These are phyloP conservation scores for Upupa epops DNA, from an alignment of 2,113 vertebrate species.

Conservation along the genomic window DNA sequence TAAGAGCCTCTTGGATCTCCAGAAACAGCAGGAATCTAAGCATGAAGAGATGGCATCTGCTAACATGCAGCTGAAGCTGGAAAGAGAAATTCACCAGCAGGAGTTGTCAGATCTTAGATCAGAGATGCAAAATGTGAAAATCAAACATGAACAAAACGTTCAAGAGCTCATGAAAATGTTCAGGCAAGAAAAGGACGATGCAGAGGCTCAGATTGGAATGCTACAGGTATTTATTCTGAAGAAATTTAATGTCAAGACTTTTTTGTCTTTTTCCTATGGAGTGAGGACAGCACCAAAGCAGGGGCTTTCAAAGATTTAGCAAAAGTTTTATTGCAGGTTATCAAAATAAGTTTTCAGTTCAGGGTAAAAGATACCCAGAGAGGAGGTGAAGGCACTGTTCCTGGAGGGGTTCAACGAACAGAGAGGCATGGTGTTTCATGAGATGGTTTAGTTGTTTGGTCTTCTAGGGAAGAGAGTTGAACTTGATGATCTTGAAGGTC, in stretches of 20 bases:
- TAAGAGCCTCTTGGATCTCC: constrained; percentile 74
- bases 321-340: background rate
- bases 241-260: constrained; percentile 11
- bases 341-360: constrained; percentile 6
- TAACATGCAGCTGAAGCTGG: constrained; percentile 83
- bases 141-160: constrained; percentile 78
- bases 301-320: constrained; percentile 36
- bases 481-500: no score
- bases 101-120: constrained; percentile 79
- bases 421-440: no score
- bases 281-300: constrained; percentile 19
- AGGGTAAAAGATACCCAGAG: background rate
- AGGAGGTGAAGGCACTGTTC: no score
- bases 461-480: no score
- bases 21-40: constrained; percentile 69
- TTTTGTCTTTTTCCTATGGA: background rate
- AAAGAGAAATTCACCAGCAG: constrained; percentile 85
- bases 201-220: constrained; percentile 76
- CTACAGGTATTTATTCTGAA: constrained; percentile 79
- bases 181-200: constrained; percentile 81
- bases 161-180: constrained; percentile 79
- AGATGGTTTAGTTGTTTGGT: no score
- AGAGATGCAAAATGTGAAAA: constrained; percentile 73
- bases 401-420: no score
- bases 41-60: constrained; percentile 78